Base-by-base conservation (phyloP, 2,797 vertebrate species). In the Furcifer pardalis region DNA sequence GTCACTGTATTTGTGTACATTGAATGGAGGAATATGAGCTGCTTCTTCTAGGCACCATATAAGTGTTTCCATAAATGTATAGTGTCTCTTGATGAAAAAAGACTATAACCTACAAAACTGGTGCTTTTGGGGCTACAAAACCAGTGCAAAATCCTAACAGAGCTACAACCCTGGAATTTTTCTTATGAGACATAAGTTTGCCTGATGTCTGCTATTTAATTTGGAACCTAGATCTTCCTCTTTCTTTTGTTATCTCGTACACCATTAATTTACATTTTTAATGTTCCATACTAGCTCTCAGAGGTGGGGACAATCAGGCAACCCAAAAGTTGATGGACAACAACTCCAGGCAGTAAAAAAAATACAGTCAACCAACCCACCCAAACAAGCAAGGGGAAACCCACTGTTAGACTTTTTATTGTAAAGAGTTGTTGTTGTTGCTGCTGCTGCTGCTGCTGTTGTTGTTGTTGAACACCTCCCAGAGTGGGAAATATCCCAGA, bases 1-100 rank as follows among this genome's bases (percentile, higher is more conserved):
- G 19, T 35, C 21, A 3, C 30, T 2, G 6, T 2, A 0, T 0
- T 15, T 21, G 9, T 25, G 52, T 7, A 44, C 2, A 3, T 1
- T 46, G 25, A 27, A 60, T 30, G 62, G 35, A 75, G 44, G 9
- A n/a, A 32, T 27, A 23, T 44, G 23, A 46, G 25, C 40, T 19
- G 35, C 5, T 30, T 17, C 2, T 37, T 17, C 6, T 2, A 21
- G 13, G 52, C 52, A 5, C 21, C 59, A n/a, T 4, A 82, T 3
- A 13, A 32, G 40, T 1, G 5, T 0, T 1, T 7, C 66, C 0
- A 62, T 63, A 2, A 0, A 5, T 56, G 52, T 19, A 56, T 19
- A 17, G 21, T 13, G 17, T 15, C 52, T 56, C 21, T 19, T 56
- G 13, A 7, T 49, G 7, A 49, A 49, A 12, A 49, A 49, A 12